phyloP scores from a whole-genome alignment of 2,113 vertebrate genomes.

The Cheilinus undulatus region DNA sequence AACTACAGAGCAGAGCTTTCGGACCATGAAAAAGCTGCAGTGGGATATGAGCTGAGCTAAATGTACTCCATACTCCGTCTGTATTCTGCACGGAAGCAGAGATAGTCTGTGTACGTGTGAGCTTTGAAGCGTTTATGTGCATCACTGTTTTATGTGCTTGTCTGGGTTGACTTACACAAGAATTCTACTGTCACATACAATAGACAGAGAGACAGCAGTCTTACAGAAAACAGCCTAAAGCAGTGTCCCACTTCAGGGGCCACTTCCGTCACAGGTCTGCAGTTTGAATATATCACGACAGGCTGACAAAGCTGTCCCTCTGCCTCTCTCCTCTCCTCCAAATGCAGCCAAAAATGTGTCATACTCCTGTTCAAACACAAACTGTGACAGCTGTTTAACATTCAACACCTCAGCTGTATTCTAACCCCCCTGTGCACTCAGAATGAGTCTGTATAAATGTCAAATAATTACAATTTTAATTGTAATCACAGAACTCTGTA shows the following conservation, averaged over 20 bases:
- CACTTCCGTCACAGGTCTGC: conserved; percentile 1
- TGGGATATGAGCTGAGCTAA: neutral
- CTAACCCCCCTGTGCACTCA: neutral
- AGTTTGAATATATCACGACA: neutral
- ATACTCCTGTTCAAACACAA: neutral
- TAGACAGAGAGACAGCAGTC: neutral
- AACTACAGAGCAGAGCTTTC: neutral
- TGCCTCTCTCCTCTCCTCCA: neutral
- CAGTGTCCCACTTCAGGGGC: conserved; percentile 7
- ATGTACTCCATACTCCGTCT: conserved; percentile 6
- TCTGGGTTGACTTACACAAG: conserved; percentile 2
- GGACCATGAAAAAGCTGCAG: conserved; percentile 9
- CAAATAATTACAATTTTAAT: too few relatives aligned
- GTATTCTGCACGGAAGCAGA: neutral
- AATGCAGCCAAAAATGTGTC: neutral
- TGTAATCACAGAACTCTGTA: too few relatives aligned
- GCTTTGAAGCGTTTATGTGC: neutral
- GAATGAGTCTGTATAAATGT: too few relatives aligned
- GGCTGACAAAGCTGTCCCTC: neutral
- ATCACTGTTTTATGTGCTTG: conserved; percentile 1
- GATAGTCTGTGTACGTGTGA: neutral
- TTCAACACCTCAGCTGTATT: neutral
- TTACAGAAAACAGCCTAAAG: neutral
- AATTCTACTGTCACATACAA: neutral
- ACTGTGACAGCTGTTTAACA: neutral